These are phyloP conservation scores for Heteromurus nitidus DNA, from an alignment of 2,888 invertebrate species.

Conservation along the genomic window DNA sequence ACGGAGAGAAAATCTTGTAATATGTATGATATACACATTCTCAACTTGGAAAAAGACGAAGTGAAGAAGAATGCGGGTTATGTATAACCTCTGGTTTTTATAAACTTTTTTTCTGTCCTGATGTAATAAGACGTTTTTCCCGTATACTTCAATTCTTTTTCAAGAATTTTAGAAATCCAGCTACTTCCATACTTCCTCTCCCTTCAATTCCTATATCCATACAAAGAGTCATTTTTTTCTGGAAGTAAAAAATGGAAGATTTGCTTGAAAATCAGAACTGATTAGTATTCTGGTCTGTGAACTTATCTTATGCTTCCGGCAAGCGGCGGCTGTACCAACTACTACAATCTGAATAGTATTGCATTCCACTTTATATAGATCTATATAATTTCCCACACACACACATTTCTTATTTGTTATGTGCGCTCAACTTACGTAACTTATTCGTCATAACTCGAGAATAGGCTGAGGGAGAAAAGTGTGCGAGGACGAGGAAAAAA, in stretches of 20 bases:
- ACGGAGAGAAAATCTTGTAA: slow-evolving; percentile 23
- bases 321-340: slow-evolving; percentile 40
- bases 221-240: slow-evolving; percentile 13
- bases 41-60: no score
- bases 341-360: slow-evolving; percentile 52
- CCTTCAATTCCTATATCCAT: slow-evolving; percentile 3
- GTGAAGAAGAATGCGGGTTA: neutral
- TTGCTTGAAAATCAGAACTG: slow-evolving; percentile 60
- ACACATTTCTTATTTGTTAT: neutral
- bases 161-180: neutral
- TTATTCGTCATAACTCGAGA: neutral
- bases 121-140: no score
- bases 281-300: slow-evolving; percentile 68
- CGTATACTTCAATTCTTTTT: neutral
- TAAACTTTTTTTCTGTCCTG: neutral
- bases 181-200: neutral
- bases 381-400: neutral
- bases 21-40: no score
- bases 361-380: slow-evolving; percentile 30
- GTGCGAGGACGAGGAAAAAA: slow-evolving; percentile 31
- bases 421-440: no score
- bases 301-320: slow-evolving; percentile 63
- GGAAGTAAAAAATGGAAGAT: slow-evolving; percentile 30
- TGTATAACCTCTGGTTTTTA: neutral
- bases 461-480: neutral